Base-by-base conservation (phyloP, 2,888 invertebrate species). In the Synanthedon tipuliformis region DNA sequence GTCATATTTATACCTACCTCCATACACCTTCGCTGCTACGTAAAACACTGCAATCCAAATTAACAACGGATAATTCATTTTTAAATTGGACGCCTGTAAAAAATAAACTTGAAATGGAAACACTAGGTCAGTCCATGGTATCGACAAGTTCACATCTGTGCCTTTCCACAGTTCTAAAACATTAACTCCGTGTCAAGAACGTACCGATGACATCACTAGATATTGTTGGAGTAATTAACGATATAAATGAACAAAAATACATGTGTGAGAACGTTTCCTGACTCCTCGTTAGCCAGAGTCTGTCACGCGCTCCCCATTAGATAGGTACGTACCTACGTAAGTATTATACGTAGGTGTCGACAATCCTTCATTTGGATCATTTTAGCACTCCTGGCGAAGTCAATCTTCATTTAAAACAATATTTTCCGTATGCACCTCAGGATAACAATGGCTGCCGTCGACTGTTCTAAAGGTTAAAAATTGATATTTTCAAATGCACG, bases 281-380 rank as follows among this genome's bases (percentile, higher is more conserved):
- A 57, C 61, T 56, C 52, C 51, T 23, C 51, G 56, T 53, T 59
- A 58, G 60, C 57, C 56, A 58, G 56, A 55, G 56, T 55, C 61
- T 69, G 76, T 82, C 81, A 82, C 78, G 81, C 73, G 81, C 66
- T 74, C 70, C 63, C 62, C 63, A 75, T 78, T 76, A 73, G 56
- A 54, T 53, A 56, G 15, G 11, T n/a, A 23, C 16, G 18, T 49
- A 49, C 56, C 34, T 34, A 34, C 34, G 10, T 34, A 34, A 34
- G 34, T 34, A 34, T 10, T 34, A 34, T 54, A 57, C 59, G 62
- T 63, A 61, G 61, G 60, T 59, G 58, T 57, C 54, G 49, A 18
- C 55, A 56, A 56, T 53, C 57, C 52, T 58, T 54, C 54, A 52
- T 53, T 59, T 41, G 50, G 51, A 50, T 53, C 56, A 54, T 51